Evolutionary conservation across 35 echinoderm and acorn worm species (phyloP), one percentile per base, ranked within the genome.

Genomic region (Stichopus chloronotus): DNA sequence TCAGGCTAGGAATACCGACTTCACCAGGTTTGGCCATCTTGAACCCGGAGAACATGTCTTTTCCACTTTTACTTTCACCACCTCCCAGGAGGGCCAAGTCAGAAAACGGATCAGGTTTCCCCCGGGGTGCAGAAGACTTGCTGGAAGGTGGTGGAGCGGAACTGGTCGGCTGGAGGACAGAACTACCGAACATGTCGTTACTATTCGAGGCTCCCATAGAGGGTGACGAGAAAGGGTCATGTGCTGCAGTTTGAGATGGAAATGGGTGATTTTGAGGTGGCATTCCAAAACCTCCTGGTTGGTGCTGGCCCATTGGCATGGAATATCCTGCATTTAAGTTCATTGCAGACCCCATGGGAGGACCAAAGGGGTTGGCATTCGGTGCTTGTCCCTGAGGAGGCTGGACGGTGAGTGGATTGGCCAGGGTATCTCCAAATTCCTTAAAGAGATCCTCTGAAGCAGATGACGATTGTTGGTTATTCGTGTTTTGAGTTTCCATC

Each of bases 21-120:
- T 96, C 94, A 13, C 96, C 96, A 0, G 96, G 96, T 55, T 98
- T 98, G 23, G 94, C 96, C 89, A 98, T 98, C 93, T 96, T 95
- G 69, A 94, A 98, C 5, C 80, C 91, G 7, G 95, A 84, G 84
- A 96, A 96, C 84, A 90, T 92, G 22, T 99, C 95, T 71, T 96
- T 99, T 71, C 78, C 83, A 43, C 85, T 96, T 58, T 95, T 95
- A 9, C 74, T 55, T 9, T 84, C 57, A 12, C 82, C 59, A 22
- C 83, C 76, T 22, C 96, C 89, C 63, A 99, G 88, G 9, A 93
- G 55, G 13, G 87, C 95, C 8, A 99, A 72, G 69, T 94, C 95
- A 19, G 91, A 91, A 55, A 99, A 99, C 10, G 97, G 97, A 81
- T 99, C 97, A 7, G 97, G 84, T 78, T 96, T 94, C 56, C 72